These are phyloP conservation scores for Ardeotis arabs DNA, from an alignment of 2,113 vertebrate genomes.

Conservation along the genomic window DNA sequence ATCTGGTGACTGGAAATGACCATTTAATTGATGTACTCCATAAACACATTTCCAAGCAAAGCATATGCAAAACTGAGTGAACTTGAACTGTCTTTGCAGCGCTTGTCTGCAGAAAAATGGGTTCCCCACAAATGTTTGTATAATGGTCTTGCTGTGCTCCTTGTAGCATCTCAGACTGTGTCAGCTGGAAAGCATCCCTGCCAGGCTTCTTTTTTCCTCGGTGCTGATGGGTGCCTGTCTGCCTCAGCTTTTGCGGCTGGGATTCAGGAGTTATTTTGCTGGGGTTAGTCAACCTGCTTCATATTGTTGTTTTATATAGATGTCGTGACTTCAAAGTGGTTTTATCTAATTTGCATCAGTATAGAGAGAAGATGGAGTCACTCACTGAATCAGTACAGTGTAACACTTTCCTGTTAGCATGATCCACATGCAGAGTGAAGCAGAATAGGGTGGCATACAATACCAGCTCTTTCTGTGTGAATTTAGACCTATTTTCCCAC, in stretches of 20 bases:
- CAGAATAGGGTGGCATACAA: not conserved
- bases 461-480: not conserved
- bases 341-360: not conserved
- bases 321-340: not conserved
- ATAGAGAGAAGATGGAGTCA: not conserved
- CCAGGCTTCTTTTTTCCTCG: not conserved
- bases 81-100: not conserved
- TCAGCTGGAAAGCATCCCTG: not conserved
- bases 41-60: not conserved
- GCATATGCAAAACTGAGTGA: not conserved
- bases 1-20: not conserved
- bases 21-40: not conserved
- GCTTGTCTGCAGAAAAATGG: not conserved
- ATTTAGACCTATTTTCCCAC: conserved; percentile 5
- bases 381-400: not conserved
- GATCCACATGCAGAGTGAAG: not conserved
- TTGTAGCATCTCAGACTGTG: not conserved
- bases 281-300: not conserved
- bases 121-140: not conserved
- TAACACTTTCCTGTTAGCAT: not conserved
- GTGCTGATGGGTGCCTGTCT: not conserved
- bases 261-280: not conserved
- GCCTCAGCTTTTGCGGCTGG: not conserved
- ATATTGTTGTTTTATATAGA: not conserved
- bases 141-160: not conserved